Evolutionary conservation across 2,888 invertebrate genomes (phyloP).

Genomic region (Chaitophorus viminalis): DNA sequence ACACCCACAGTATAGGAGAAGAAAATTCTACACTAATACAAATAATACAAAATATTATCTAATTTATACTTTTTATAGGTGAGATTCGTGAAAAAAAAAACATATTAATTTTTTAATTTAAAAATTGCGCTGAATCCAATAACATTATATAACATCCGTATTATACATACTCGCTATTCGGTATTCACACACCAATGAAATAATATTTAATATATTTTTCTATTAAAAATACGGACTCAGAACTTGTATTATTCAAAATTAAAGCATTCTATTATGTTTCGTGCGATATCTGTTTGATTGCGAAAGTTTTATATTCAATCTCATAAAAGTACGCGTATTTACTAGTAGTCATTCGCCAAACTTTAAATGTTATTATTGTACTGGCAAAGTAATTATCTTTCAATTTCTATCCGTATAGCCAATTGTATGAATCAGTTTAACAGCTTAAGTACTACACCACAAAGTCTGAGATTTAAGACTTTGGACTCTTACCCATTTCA

Average conservation of each 20-base stretch:
- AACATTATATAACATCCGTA: no score
- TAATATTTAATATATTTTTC: not conserved
- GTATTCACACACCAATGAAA: not conserved
- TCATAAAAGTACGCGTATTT: conserved; percentile 5
- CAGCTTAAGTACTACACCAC: not conserved
- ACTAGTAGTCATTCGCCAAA: not conserved
- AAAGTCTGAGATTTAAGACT: conserved; percentile 43
- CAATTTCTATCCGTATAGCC: not conserved
- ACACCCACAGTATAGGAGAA: not conserved
- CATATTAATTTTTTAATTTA: not conserved
- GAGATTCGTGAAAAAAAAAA: not conserved
- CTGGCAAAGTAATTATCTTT: conserved; percentile 11
- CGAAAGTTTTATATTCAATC: not conserved
- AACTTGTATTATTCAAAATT: not conserved
- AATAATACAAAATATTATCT: conserved; percentile 9
- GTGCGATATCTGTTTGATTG: not conserved
- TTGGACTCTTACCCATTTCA: conserved; percentile 34
- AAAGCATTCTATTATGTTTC: not conserved
- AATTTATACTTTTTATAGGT: conserved; percentile 10
- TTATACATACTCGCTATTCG: no score
- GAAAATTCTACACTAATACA: not conserved
- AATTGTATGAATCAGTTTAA: conserved; percentile 9
- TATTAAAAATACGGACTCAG: not conserved
- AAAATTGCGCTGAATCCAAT: no score
- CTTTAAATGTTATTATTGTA: not conserved